Base-by-base conservation (phyloP, 2,888 invertebrate genomes). In the Dermolepida albohirtum region DNA sequence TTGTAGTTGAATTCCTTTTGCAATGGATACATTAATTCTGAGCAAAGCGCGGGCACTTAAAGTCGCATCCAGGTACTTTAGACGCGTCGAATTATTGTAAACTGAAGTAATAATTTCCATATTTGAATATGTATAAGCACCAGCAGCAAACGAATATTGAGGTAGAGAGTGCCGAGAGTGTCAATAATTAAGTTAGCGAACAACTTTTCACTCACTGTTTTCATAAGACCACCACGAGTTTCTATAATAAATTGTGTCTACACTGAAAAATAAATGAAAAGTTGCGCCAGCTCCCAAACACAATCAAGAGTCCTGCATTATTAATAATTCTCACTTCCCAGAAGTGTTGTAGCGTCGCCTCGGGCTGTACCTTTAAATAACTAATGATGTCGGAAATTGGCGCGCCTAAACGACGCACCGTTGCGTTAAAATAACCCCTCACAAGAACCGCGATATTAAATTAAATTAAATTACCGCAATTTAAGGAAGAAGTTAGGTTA, bases 401-500 rank as follows among this genome's bases (percentile, higher is more conserved):
- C 62, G 68, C 65, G 64, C 64, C 64, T 64, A 44, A 54, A 54
- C 65, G 65, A 65, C 65, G 65, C 66, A 51, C 34, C 65, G 65
- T 69, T 69, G 59, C 65, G 62, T 69, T 71, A 68, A 72, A 73
- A 73, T 70, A 67, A 68, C 70, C 70, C 68, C 70, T 69, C 70
- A 62, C 68, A 67, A 64, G 72, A 70, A 71, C 74, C 75, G 70
- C 72, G 71, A 74, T 76, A 68, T 69, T 69, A 69, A 69, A 77
- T 76, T 76, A 76, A 75, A 75, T 75, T 74, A 75, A 74, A 77
- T 74, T 74, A 73, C 74, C 71, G 72, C 75, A 74, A 71, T 74
- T 73, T 75, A 71, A 73, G 73, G 76, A 76, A 77, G 78, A 78
- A 78, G 75, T 78, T 78, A 73, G 77, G 78, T 78, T 78, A 79